A percentile compares a stretch with the other conserved stretches of the same genome.
phyloP scores from a whole-genome alignment of 2,797 vertebrate species.

The Alca torda region DNA sequence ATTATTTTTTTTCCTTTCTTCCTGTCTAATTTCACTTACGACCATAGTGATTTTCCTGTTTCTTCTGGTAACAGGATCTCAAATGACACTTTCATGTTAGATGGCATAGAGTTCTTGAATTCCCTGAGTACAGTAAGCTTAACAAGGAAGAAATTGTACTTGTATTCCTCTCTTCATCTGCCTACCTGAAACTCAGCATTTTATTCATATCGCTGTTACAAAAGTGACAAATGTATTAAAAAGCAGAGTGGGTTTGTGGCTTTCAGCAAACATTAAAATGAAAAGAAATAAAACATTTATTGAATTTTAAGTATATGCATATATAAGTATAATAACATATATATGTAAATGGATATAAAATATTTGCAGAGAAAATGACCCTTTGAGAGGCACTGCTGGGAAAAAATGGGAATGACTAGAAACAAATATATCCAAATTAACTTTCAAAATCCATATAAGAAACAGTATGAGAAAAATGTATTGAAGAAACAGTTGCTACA shows the following conservation, averaged over 20 bases:
- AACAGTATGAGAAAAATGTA: not conserved
- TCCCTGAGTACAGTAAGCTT: not conserved
- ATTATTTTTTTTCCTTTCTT: not conserved
- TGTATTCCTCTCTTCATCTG: not conserved
- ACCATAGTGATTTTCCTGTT: not conserved
- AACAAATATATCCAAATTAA: not conserved
- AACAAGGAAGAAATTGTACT: not conserved
- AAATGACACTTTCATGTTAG: not conserved
- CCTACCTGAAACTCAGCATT: not conserved
- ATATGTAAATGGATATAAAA: not conserved
- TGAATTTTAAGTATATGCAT: not conserved
- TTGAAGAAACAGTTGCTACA: not conserved
- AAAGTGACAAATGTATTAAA: not conserved
- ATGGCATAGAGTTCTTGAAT: not conserved
- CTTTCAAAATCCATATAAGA: not conserved
- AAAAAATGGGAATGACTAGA: not conserved
- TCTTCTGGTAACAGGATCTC: not conserved
- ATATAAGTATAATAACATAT: not conserved
- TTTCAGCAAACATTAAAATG: not conserved
- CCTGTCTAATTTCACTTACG: not conserved
- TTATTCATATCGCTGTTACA: not conserved
- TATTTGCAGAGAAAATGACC: not conserved
- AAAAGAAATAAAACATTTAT: not conserved
- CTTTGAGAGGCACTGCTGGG: not conserved
- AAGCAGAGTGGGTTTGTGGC: not conserved